Evolutionary conservation across 1,140 invertebrate species (phyloP), one percentile per base, ranked within the genome.

Genomic region (Drosophila chauvacae): DNA sequence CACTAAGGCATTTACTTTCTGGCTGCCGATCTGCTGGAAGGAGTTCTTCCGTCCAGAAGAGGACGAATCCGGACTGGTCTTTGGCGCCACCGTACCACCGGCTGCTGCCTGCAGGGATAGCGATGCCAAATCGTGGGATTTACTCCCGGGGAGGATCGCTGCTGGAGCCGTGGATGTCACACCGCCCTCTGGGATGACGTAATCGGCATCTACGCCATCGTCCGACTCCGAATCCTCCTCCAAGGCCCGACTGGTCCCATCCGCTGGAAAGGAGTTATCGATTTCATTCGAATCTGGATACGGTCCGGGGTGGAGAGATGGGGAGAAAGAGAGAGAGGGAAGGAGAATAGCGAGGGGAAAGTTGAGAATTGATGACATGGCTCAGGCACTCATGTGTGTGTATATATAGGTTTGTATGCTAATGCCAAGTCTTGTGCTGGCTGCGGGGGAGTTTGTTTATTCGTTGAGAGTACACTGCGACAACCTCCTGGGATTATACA

Each of bases 251-350:
- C 50, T 59, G 30, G 59, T 60, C 42, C 61, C 73, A 37, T 81
- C 79, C 39, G 60, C 65, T 71, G 75, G 60, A 81, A 87, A 76
- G 78, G 80, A 88, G 81, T 90, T 91, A 91, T 91, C 83, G 90
- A 92, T 92, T 92, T 90, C 87, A 80, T 81, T 91, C 59, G 82
- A 91, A 80, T 90, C 84, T 90, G 48, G 44, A 77, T 42, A 23
- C 23, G 18, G 16, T 68, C 42, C 35, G 23, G 14, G 23, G 33
- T 7, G 7, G 35, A 26, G 33, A 18, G n/a, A 23, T 5, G 28
- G 30, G 16, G 30, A 39, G 20, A 45, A 9, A 37, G 20, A 20
- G 10, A 20, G 10, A 41, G 33, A 33, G 30, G 14, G 30, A 35
- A 5, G 13, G 39, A 65, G 30, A 28, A 18, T 4, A 51, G 18